Evolutionary conservation across 2,113 vertebrate genomes (phyloP), one percentile per base, ranked within the genome.

Genomic region (Mobula hypostoma): DNA sequence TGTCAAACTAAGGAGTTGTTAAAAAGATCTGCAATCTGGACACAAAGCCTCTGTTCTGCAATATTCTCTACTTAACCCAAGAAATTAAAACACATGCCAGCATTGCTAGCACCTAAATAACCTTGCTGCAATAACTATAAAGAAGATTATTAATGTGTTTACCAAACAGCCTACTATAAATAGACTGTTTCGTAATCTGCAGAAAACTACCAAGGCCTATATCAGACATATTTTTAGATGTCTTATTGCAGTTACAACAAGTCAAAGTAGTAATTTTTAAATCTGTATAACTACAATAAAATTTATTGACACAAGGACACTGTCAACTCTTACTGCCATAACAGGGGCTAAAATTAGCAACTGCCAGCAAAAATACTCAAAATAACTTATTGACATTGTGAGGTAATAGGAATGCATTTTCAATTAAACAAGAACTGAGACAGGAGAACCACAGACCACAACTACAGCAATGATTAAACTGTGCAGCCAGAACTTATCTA

Each of bases 331-430:
- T 66, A 66, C 29, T 32, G 58, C 61, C 17, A 66, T 90, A 66
- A 90, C 17, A 32, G 15, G n/a, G 77, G 85, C 61, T 19, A 68
- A 90, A 32, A 90, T 15, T 66, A 32, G 61, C 58, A 66, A 32
- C 29, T 90, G 29, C 5, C 85, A 90, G 19, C 29, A 68, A 61
- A 66, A 90, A 90, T 17, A 15, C n/a, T 36, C 15, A 90, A 90
- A 66, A 32, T 5, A 61, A 90, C 12, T 15, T 15, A 87, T 9
- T 32, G 83, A 88, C 29, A 58, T 87, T 61, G 8, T 61, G 83
- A 87, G 83, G 56, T 87, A 61, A 29, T 27, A 19, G 77, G n/a
- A 79, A 63, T 66, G n/a, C 85, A 90, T 90, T 90, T 90, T 90
- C 61, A 90, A 63, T 66, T 90, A 29, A 66, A 61, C 19, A 68